A percentile compares a stretch with the other conserved stretches of the same genome.
These are phyloP conservation scores for Montipora capricornis DNA, from an alignment of 64 coral and sea anemone species.

Conservation along the genomic window DNA sequence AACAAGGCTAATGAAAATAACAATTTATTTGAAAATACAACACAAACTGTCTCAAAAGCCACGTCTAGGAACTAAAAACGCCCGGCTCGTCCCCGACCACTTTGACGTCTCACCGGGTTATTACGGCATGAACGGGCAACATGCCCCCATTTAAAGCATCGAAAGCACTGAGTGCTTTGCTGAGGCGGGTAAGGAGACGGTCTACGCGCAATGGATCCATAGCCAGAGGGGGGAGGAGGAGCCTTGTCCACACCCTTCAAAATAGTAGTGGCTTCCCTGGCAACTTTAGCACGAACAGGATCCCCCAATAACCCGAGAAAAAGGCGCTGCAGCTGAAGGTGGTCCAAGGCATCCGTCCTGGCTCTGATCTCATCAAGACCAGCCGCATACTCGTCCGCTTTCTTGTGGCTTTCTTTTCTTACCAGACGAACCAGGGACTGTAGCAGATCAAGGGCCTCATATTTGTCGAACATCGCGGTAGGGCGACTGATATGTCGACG, in stretches of 20 bases:
- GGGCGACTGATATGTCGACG: neutral
- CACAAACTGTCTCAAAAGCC: neutral
- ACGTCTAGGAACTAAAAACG: conserved; percentile 19
- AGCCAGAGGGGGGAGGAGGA: neutral
- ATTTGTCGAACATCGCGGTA: neutral
- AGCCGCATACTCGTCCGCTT: neutral
- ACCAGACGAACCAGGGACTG: neutral
- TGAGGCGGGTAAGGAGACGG: neutral
- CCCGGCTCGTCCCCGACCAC: conserved; percentile 10
- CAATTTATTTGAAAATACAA: neutral
- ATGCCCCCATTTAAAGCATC: conserved; percentile 13
- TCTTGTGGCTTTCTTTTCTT: neutral
- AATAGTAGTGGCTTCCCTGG: neutral
- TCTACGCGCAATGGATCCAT: neutral
- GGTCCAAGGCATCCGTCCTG: neutral
- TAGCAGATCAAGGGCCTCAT: conserved; percentile 1
- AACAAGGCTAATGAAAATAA: too few relatives aligned
- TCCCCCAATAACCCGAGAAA: neutral
- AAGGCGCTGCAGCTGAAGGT: neutral
- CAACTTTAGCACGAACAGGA: neutral
- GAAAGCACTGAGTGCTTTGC: neutral
- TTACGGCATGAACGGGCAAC: conserved; percentile 16
- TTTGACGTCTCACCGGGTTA: conserved; percentile 10
- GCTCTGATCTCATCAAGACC: neutral
- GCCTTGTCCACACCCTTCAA: neutral